These are phyloP conservation scores for Apogon talboti DNA, from an alignment of 2,797 vertebrate genomes.

Conservation along the genomic window DNA sequence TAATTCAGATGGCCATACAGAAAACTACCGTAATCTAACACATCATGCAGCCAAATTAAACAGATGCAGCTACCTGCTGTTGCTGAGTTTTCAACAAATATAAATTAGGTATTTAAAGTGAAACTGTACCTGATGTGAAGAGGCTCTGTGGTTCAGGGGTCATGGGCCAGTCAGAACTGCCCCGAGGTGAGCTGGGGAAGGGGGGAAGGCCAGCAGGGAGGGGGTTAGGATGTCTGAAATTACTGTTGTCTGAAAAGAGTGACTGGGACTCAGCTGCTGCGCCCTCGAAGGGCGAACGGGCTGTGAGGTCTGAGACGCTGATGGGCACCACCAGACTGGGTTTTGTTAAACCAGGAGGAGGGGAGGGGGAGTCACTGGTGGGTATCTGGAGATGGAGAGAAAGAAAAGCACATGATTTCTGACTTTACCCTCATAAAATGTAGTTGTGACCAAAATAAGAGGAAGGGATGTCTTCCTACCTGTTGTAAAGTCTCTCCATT, in stretches of 20 bases:
- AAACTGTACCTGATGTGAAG: conserved; percentile 90
- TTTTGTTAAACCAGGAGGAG: conserved; percentile 90
- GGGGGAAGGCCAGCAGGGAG: conserved; percentile 86
- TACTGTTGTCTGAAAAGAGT: conserved; percentile 91
- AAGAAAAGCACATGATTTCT: too few relatives aligned
- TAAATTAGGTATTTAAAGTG: too few relatives aligned
- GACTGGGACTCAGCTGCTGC: conserved; percentile 92
- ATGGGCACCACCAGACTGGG: conserved; percentile 88
- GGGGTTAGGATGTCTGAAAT: conserved; percentile 93
- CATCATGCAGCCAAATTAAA: too few relatives aligned
- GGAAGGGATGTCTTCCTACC: conserved; percentile 77
- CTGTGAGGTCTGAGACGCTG: conserved; percentile 88
- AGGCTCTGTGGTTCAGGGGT: conserved; percentile 94
- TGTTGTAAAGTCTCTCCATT: conserved; percentile 90
- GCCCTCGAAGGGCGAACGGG: conserved; percentile 89
- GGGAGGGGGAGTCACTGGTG: conserved; percentile 89
- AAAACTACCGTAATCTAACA: too few relatives aligned
- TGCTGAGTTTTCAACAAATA: too few relatives aligned
- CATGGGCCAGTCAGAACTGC: conserved; percentile 90
- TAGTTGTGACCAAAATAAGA: too few relatives aligned
- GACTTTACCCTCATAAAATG: too few relatives aligned
- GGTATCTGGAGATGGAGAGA: too few relatives aligned
- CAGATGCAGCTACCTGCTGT: too few relatives aligned
- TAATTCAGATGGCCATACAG: too few relatives aligned
- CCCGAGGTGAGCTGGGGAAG: conserved; percentile 88